Conservation (phyloP, 2,113 vertebrate species). For the Psittacula cyanocephala region DNA sequence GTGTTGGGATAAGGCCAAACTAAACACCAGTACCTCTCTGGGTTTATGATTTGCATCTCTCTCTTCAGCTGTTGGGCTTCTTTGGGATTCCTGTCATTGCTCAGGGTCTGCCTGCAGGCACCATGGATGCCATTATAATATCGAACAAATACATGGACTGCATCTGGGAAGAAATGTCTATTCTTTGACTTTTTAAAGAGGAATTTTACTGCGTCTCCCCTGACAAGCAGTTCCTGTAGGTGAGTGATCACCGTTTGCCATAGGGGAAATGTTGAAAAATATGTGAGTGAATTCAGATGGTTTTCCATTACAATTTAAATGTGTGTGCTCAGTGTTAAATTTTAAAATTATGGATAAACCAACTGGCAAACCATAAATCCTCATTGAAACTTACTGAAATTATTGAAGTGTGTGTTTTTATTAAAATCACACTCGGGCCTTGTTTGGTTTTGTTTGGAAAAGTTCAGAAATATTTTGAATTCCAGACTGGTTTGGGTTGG, state of each 20-base stretch:
- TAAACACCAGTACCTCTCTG: not conserved
- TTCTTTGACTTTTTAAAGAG: not conserved
- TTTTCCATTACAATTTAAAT: not conserved
- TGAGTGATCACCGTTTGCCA: not conserved
- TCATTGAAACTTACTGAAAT: not conserved
- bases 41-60: not conserved
- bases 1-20: slow-evolving; percentile 43
- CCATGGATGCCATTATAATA: not conserved
- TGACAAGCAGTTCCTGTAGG: not conserved
- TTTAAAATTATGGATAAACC: not conserved
- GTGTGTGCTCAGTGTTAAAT: not conserved
- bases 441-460: not conserved
- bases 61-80: not conserved
- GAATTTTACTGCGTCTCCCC: not conserved
- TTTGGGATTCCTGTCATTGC: not conserved
- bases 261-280: not conserved
- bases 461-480: not conserved
- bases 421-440: not conserved
- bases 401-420: not conserved
- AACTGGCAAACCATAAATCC: not conserved
- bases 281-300: not conserved
- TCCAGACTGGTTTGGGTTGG: not conserved
- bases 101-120: not conserved
- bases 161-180: not conserved
- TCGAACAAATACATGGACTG: not conserved